Conservation (phyloP, 2,797 vertebrate species). For the Tiaroga cobitis region DNA sequence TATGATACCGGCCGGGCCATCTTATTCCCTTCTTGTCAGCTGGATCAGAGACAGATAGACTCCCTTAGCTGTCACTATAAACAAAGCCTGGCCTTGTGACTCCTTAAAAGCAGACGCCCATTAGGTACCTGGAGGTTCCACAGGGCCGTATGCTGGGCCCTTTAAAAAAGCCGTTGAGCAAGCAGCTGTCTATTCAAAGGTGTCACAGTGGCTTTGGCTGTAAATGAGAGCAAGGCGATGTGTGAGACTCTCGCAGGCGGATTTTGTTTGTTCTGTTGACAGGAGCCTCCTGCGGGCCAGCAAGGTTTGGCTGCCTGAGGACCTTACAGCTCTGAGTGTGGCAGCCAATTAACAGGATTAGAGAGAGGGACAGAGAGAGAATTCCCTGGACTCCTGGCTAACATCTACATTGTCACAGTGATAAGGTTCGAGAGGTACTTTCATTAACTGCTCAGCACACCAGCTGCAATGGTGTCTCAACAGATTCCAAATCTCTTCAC, state of each 20-base stretch:
- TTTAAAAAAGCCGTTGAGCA: conserved; percentile 44
- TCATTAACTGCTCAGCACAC: conserved; percentile 49
- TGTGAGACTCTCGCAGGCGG: conserved; percentile 46
- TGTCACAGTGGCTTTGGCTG: conserved; percentile 53
- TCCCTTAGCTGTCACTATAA: conserved; percentile 33
- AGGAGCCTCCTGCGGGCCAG: conserved; percentile 44
- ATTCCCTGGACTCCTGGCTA: conserved; percentile 42
- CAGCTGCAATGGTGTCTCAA: conserved; percentile 34
- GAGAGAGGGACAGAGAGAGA: conserved; percentile 46
- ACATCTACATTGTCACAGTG: conserved; percentile 56
- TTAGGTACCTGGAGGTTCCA: conserved; percentile 44
- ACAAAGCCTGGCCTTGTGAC: conserved; percentile 36
- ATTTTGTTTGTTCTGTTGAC: conserved; percentile 62
- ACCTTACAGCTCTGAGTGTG: conserved; percentile 51
- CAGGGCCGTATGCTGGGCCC: conserved; percentile 13
- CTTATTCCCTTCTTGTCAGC: conserved; percentile 26
- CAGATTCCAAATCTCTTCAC: conserved; percentile 17
- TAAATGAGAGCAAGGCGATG: conserved; percentile 54
- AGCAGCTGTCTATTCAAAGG: conserved; percentile 53
- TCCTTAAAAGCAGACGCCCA: conserved; percentile 47
- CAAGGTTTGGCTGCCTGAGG: conserved; percentile 43
- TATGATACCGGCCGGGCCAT: not conserved
- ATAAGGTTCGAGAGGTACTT: conserved; percentile 44
- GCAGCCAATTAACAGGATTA: conserved; percentile 60
- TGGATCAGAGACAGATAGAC: conserved; percentile 14